Evolutionary conservation across 1,140 invertebrate genomes (phyloP).

Genomic region (Eulimnadia texana): DNA sequence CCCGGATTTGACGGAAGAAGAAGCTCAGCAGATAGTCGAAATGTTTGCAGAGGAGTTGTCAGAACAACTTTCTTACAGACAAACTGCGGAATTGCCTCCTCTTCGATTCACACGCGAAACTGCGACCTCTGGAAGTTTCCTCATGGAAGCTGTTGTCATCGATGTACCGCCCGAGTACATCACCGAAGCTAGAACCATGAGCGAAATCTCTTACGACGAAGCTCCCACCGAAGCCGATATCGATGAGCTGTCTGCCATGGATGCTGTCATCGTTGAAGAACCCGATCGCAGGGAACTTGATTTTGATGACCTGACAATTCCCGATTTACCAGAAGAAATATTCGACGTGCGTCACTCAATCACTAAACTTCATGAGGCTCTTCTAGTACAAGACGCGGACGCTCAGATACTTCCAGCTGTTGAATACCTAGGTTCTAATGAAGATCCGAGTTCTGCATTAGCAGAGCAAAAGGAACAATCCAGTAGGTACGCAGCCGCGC

Average conservation of each 20-base stretch:
- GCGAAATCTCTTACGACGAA: constrained; percentile 10
- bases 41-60: constrained; percentile 86
- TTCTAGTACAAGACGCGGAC: constrained; percentile 1
- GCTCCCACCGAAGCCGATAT: constrained; percentile 49
- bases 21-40: constrained; percentile 77
- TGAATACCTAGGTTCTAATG: background rate
- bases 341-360: constrained; percentile 8
- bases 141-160: constrained; percentile 81
- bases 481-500: background rate
- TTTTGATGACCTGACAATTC: constrained; percentile 14
- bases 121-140: constrained; percentile 63
- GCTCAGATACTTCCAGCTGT: background rate
- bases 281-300: background rate
- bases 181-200: constrained; percentile 36
- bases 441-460: background rate
- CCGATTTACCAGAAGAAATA: background rate
- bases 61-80: constrained; percentile 70
- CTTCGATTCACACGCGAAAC: constrained; percentile 75
- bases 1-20: constrained; percentile 76
- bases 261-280: constrained; percentile 11
- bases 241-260: constrained; percentile 51
- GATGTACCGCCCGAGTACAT: constrained; percentile 52
- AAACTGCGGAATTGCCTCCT: constrained; percentile 73
- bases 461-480: background rate
- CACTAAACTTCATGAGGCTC: constrained; percentile 9